These are phyloP conservation scores for Synanthedon vespiformis DNA, from an alignment of 2,888 invertebrate genomes.

Conservation along the genomic window DNA sequence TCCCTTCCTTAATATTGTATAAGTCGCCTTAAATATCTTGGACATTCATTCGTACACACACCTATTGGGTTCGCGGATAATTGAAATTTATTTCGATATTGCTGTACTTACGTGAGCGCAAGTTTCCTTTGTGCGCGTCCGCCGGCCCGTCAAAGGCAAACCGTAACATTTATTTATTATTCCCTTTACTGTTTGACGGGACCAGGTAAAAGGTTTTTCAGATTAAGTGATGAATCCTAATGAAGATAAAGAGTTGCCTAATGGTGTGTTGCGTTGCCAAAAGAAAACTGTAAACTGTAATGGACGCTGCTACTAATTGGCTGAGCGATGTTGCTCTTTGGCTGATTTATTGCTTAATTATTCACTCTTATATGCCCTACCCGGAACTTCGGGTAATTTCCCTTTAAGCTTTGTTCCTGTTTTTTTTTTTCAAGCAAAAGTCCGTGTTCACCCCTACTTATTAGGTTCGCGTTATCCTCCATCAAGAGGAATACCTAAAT, in stretches of 20 bases:
- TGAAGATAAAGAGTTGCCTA: conserved; percentile 52
- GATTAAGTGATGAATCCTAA: conserved; percentile 50
- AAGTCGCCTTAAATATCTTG: too few species aligned
- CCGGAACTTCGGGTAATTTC: conserved; percentile 14
- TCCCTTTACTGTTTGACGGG: conserved; percentile 37
- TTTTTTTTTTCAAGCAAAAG: not conserved
- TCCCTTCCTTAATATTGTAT: too few species aligned
- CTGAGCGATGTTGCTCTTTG: conserved; percentile 24
- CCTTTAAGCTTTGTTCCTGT: conserved; percentile 13
- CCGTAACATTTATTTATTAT: conserved; percentile 39
- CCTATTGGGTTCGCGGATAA: not conserved
- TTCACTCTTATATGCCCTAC: conserved; percentile 25
- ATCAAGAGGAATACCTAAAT: not conserved
- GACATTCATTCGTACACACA: not conserved
- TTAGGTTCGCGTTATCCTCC: not conserved
- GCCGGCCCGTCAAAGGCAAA: conserved; percentile 3
- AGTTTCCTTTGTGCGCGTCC: not conserved
- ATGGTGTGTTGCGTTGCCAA: conserved; percentile 31
- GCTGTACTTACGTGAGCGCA: not conserved
- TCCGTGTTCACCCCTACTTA: not conserved
- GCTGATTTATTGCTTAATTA: conserved; percentile 55
- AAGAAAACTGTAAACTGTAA: conserved; percentile 47
- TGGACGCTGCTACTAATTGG: conserved; percentile 31
- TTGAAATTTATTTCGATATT: not conserved
- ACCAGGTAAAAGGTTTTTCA: conserved; percentile 52